These are phyloP conservation scores for Dynastes grantii DNA, from an alignment of 2,888 invertebrate species.

Conservation along the genomic window DNA sequence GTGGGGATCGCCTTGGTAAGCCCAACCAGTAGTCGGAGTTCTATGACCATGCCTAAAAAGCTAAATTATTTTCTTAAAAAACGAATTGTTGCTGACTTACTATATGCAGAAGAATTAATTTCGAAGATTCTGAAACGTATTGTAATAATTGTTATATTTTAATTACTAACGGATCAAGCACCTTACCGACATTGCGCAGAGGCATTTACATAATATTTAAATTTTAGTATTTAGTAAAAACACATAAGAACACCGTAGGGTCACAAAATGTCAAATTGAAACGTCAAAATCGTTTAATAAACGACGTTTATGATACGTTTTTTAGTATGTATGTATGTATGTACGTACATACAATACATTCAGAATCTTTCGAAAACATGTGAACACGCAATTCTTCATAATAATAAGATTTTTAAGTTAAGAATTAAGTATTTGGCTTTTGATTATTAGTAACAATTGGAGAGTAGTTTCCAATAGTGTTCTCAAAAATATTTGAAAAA, in stretches of 20 bases:
- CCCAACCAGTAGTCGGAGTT: conserved; percentile 4
- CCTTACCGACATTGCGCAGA: conserved; percentile 17
- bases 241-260: background rate
- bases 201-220: conserved; percentile 24
- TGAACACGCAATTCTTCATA: no score
- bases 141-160: background rate
- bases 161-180: background rate
- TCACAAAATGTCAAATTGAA: no score
- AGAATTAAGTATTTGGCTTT: no score
- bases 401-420: no score
- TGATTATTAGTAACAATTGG: no score
- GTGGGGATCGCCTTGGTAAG: conserved; percentile 22
- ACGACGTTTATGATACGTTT: no score
- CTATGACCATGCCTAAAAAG: conserved; percentile 44
- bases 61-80: conserved; percentile 29
- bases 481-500: no score
- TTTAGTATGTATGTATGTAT: no score
- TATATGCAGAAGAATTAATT: conserved; percentile 23
- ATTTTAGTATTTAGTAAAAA: background rate
- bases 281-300: no score
- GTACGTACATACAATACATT: no score
- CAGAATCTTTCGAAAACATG: no score
- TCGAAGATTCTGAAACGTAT: background rate
- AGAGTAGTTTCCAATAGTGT: no score
- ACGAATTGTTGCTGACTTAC: background rate